Base-by-base conservation (phyloP, 2,888 invertebrate species). In the Drosophila melanosoma region DNA sequence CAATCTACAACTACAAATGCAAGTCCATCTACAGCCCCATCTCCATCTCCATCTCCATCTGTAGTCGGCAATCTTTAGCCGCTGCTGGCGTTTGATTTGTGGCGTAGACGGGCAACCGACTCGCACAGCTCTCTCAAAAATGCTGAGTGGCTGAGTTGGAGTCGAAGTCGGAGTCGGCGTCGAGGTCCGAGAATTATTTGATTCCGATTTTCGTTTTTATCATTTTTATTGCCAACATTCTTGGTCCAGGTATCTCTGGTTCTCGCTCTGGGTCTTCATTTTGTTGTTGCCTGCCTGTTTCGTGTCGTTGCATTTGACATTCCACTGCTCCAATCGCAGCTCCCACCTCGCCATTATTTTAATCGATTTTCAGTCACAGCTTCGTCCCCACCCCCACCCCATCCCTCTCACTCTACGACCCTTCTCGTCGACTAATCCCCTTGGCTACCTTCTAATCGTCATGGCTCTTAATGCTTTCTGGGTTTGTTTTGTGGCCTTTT, bases 51-150 rank as follows among this genome's bases (percentile, higher is more conserved):
- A 52, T 65, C 80, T 64, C 42, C 69, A 67, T 58, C 60, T 51
- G 32, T 29, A 52, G 81, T 68, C 59, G 72, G 74, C 68, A 68
- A 77, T 67, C 78, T 68, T 69, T 54, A 52, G 76, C 61, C 29
- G 69, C 68, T 78, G 79, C 82, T 82, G 88, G 71, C 78, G 60
- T 79, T 87, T 87, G 86, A 87, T 90, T 87, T 87, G 86, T 87
- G 87, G 90, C 76, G 69, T 86, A 88, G 89, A 88, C 86, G 76
- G 87, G 64, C 75, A 69, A 72, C 17, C 45, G 45, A 45, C 45
- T 45, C n/a, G 26, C 38, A 38, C n/a, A 38, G 26, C 38, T 36
- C 57, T 32, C 26, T 26, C 26, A 56, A 26, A 56, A 38, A 23
- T 23, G 54, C 26, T 23, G 20, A 54, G 36, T 36, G 54, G 65